Conservation (phyloP, 2,113 vertebrate genomes). For the Tinamus guttatus region DNA sequence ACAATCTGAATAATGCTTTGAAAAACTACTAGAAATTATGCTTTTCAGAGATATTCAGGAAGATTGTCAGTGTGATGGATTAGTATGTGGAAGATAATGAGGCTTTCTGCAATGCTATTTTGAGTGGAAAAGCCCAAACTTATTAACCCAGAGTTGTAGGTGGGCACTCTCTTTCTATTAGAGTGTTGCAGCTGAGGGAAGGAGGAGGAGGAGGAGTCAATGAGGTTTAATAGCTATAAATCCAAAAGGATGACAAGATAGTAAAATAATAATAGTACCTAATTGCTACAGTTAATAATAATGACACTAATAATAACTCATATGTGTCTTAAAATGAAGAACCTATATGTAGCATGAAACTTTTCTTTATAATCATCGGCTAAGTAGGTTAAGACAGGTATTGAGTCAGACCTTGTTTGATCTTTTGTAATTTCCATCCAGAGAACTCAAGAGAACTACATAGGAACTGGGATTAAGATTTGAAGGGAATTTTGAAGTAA, state of each 20-base stretch:
- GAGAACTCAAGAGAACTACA: constrained; percentile 7
- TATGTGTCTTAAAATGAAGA: constrained; percentile 7
- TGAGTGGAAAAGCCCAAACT: constrained; percentile 19
- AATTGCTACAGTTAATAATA: constrained; percentile 20
- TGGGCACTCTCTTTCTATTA: not conserved
- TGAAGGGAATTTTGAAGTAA: constrained; percentile 29
- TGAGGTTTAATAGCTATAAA: constrained; percentile 30
- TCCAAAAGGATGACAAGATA: not conserved
- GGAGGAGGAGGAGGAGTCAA: not conserved
- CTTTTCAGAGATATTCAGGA: not conserved
- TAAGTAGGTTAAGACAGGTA: not conserved
- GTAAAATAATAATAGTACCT: constrained; percentile 29
- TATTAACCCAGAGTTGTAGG: constrained; percentile 49
- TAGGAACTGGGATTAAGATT: not conserved
- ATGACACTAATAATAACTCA: constrained; percentile 32
- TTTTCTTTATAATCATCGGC: constrained; percentile 19
- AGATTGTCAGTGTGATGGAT: constrained; percentile 29
- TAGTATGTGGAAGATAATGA: constrained; percentile 55
- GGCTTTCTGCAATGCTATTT: constrained; percentile 28
- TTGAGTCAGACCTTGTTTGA: constrained; percentile 5
- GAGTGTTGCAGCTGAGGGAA: not conserved
- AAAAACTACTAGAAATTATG: not conserved
- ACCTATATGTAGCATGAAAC: not conserved
- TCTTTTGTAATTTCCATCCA: constrained; percentile 38
- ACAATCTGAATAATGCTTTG: not conserved